Evolutionary conservation across 2,797 vertebrate genomes (phyloP), one percentile per base, ranked within the genome.

Genomic region (Schizopygopsis pylzovi): DNA sequence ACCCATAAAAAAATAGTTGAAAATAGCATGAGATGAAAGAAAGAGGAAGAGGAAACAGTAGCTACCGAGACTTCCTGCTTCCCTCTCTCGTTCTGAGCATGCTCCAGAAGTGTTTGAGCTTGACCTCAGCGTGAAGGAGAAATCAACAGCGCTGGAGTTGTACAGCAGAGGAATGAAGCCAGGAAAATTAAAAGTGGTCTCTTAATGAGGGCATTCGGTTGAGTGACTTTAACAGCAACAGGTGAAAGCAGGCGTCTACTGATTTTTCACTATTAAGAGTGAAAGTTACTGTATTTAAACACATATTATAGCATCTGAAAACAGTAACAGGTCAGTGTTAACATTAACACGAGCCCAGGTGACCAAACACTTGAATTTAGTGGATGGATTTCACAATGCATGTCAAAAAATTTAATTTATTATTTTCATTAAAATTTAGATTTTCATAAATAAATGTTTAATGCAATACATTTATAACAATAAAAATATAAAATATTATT

Each of bases 1-100:
- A 70, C 18, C 78, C 33, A 79, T 59, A 67, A 83, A 82, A 72
- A 67, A 33, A 33, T 33, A 33, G 28, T n/a, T 22, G 18, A 81
- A 54, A 83, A 81, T 41, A 41, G 28, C 65, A 72, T 11, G 33
- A 61, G 72, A 78, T 47, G 78, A 76, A 47, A 45, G 45, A 61
- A 87, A 41, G 63, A 79, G 52, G 77, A 82, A 87, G 84, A 84
- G 79, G 88, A 88, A 88, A 59, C 8, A 0, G 25, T 70, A 59
- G 54, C 20, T 59, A 47, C 47, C 33, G 20, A 6, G 67, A 81
- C 81, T 89, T 89, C 85, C 88, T 76, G 15, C 68, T 85, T 86
- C 67, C 72, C 75, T 13, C 37, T 78, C 33, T 65, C 11, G 15
- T 22, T 54, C 68, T 76, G 56, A 63, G 59, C 67, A 79, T 33